Evolutionary conservation across 2,888 invertebrate genomes (phyloP).

Genomic region (Scelioninae gen. 1): DNA sequence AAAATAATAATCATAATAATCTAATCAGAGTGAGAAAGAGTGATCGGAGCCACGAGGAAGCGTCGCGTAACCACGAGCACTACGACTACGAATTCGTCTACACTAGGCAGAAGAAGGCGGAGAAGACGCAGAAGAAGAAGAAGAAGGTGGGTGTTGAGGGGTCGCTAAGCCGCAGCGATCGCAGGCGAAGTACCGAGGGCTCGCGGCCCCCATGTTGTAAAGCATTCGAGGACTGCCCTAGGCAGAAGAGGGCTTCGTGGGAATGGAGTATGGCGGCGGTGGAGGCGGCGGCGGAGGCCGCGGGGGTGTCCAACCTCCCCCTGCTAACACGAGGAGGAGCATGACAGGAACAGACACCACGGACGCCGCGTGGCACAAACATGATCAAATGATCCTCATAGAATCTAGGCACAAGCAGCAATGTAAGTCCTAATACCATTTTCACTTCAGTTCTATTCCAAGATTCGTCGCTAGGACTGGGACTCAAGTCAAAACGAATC

Average conservation of each 20-base stretch:
- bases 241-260: conserved; percentile 80
- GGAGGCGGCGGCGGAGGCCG: conserved; percentile 78
- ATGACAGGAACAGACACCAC: conserved; percentile 83
- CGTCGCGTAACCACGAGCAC: conserved; percentile 36
- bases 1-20: conserved; percentile 13
- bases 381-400: conserved; percentile 84
- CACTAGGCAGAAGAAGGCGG: conserved; percentile 56
- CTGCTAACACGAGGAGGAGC: conserved; percentile 80
- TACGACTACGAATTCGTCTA: conserved; percentile 27
- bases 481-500: too few relatives aligned
- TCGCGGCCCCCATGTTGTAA: conserved; percentile 82
- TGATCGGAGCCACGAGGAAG: conserved; percentile 4
- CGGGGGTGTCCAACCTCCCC: conserved; percentile 82
- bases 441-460: background rate
- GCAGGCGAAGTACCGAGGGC: conserved; percentile 62
- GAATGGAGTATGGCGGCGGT: conserved; percentile 83
- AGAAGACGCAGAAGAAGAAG: conserved; percentile 58
- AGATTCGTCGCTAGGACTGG: too few relatives aligned
- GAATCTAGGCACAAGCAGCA: conserved; percentile 84
- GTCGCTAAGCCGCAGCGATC: conserved; percentile 62
- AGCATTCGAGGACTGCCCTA: conserved; percentile 78
- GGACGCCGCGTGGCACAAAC: conserved; percentile 84
- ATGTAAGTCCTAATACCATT: conserved; percentile 76
- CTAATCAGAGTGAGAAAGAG: background rate
- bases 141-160: conserved; percentile 64